Evolutionary conservation across 64 coral and sea anemone genomes (phyloP).

Genomic region (Stylophora pistillata): DNA sequence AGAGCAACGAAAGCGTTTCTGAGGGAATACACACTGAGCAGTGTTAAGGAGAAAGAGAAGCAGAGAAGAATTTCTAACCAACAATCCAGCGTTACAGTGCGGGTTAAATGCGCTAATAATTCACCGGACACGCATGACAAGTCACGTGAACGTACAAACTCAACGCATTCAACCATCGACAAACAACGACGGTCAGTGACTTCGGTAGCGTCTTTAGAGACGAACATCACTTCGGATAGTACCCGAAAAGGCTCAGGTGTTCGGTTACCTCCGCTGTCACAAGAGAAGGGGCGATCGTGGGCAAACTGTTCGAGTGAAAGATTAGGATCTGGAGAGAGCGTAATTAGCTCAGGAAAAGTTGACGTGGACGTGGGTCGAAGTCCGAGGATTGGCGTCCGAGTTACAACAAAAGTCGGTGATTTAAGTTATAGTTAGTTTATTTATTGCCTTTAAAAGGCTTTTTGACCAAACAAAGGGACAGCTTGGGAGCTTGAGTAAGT

Average conservation of each 20-base stretch:
- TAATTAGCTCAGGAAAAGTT: constrained; percentile 77
- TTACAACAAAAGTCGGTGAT: constrained; percentile 36
- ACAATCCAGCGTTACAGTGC: constrained; percentile 10
- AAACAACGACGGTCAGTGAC: constrained; percentile 3
- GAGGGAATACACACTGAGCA: constrained; percentile 56
- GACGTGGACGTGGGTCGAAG: constrained; percentile 69
- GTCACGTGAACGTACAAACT: background rate
- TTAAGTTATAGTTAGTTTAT: background rate
- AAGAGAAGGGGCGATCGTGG: background rate
- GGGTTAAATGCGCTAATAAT: background rate
- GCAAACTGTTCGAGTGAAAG: background rate
- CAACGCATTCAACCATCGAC: background rate
- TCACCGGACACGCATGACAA: background rate
- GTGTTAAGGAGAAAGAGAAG: background rate
- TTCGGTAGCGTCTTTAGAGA: constrained; percentile 29
- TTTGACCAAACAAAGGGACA: background rate
- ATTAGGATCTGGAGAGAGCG: constrained; percentile 67
- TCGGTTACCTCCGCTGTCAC: constrained; percentile 7
- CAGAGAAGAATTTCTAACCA: background rate
- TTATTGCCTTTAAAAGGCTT: background rate
- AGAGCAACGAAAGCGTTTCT: constrained; percentile 94
- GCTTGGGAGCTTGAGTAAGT: background rate
- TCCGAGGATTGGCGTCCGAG: constrained; percentile 33
- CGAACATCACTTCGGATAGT: background rate
- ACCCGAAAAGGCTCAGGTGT: background rate